A percentile compares a stretch with the other conserved stretches of the same genome.
Evolutionary conservation across 2,888 invertebrate species (phyloP).

Genomic region (Caenorhabditis auriculariae): DNA sequence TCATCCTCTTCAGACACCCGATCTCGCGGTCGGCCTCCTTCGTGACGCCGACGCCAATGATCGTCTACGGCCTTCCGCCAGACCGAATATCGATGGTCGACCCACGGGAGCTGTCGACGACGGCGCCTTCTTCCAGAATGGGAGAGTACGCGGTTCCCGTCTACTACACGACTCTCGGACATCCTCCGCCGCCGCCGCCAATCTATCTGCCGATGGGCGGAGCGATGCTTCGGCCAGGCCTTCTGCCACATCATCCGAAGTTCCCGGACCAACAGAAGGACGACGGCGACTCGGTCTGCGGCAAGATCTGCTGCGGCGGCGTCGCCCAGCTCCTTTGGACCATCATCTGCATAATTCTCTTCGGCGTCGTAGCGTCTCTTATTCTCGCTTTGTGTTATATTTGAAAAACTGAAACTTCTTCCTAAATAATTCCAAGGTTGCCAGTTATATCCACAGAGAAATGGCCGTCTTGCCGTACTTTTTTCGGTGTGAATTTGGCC

Average conservation of each 20-base stretch:
- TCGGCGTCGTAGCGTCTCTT: constrained; percentile 41
- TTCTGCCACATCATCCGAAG: neutral
- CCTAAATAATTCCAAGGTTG: no score
- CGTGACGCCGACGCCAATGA: constrained; percentile 20
- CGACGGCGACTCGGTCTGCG: no score
- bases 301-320: constrained; percentile 52
- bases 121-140: constrained; percentile 18
- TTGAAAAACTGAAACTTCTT: constrained; percentile 8
- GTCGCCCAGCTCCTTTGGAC: constrained; percentile 50
- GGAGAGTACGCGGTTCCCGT: constrained; percentile 18
- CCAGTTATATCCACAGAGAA: no score
- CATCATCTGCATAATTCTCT: constrained; percentile 38
- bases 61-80: constrained; percentile 12
- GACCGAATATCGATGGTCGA: constrained; percentile 17
- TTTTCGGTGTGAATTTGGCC: no score
- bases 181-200: constrained; percentile 19
- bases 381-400: constrained; percentile 39
- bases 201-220: constrained; percentile 17
- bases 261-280: constrained; percentile 10
- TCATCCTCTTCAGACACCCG: constrained; percentile 11
- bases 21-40: constrained; percentile 29
- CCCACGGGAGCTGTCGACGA: constrained; percentile 13
- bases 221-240: no score
- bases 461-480: no score
- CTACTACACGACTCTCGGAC: constrained; percentile 15